A percentile compares a stretch with the other conserved stretches of the same genome.
phyloP scores from a whole-genome alignment of 2,113 vertebrate genomes.

The Nestor notabilis region DNA sequence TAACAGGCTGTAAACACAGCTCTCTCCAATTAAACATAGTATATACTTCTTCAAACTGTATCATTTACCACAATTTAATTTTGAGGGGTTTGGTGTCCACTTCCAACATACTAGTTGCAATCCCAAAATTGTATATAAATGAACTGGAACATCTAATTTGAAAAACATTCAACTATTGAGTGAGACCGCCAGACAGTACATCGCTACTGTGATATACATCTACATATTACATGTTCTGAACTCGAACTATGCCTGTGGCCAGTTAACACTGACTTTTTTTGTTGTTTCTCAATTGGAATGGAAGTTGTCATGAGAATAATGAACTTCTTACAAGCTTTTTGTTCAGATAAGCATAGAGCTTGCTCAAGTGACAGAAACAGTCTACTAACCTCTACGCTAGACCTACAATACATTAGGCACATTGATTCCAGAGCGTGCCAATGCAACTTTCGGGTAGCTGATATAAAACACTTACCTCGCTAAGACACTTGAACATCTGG shows the following conservation, averaged over 20 bases:
- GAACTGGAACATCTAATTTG: neutral
- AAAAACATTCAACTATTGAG: neutral
- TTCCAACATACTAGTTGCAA: conserved; percentile 24
- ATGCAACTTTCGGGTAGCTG: neutral
- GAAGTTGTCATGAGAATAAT: neutral
- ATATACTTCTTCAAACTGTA: neutral
- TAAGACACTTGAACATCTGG: neutral
- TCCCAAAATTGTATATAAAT: neutral
- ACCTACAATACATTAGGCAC: neutral
- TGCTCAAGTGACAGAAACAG: neutral
- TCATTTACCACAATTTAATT: neutral
- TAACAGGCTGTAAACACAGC: neutral
- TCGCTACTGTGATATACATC: neutral
- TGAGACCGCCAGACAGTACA: neutral
- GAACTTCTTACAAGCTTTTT: neutral
- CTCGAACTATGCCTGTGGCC: neutral
- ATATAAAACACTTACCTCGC: neutral
- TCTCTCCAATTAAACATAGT: neutral
- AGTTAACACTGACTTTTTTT: neutral
- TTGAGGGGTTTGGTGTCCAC: neutral
- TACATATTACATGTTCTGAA: neutral
- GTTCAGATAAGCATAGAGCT: neutral
- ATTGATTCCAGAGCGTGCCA: fast-evolving
- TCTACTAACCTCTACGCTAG: neutral
- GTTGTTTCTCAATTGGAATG: neutral